phyloP scores from a whole-genome alignment of 2,113 vertebrate species.

The Agapornis roseicollis region DNA sequence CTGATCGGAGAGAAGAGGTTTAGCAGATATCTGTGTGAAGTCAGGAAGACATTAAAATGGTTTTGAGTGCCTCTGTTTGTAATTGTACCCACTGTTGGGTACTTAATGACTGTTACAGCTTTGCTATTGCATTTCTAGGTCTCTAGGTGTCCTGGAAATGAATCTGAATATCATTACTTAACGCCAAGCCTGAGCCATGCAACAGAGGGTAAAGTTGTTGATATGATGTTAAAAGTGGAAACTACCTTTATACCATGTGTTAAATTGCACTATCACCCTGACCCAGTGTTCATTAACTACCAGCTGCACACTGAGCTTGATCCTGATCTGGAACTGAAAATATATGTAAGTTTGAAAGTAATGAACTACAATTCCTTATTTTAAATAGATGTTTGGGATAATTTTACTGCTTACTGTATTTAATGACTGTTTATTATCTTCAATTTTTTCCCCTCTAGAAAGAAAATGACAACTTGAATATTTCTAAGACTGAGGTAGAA shows the following conservation, averaged over 20 bases:
- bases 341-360: constrained; percentile 70
- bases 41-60: not conserved
- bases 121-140: constrained; percentile 56
- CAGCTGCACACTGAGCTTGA: constrained; percentile 72
- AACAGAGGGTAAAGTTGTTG: constrained; percentile 47
- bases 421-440: not conserved
- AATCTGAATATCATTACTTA: constrained; percentile 66
- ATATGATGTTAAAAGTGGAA: constrained; percentile 71
- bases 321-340: constrained; percentile 77
- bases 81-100: not conserved
- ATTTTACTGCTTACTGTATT: not conserved
- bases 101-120: not conserved
- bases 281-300: constrained; percentile 76
- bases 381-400: not conserved
- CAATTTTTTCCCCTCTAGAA: constrained; percentile 75
- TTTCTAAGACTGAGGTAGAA: constrained; percentile 77
- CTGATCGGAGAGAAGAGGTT: not conserved
- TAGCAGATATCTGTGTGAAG: not conserved
- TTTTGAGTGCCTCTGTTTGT: constrained; percentile 13
- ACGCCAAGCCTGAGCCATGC: constrained; percentile 66
- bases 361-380: not conserved
- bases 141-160: constrained; percentile 41
- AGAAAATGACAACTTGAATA: constrained; percentile 83
- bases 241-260: constrained; percentile 67
- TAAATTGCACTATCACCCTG: constrained; percentile 69